phyloP scores from a whole-genome alignment of 2,888 invertebrate genomes.

The Conus canariensis region DNA sequence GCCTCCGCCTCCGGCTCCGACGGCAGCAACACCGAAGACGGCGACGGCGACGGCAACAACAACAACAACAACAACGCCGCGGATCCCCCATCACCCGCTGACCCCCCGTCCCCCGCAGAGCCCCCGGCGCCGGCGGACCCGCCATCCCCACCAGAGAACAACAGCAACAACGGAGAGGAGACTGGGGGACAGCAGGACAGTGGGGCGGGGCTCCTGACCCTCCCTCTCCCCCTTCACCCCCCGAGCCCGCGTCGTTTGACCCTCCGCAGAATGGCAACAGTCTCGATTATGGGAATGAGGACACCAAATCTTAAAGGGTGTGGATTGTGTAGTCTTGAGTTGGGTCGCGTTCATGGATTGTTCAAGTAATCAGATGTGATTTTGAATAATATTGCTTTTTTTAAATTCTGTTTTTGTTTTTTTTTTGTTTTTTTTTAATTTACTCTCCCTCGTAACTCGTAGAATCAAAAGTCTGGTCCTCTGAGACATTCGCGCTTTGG shows the following conservation, averaged over 20 bases:
- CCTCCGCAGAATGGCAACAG: neutral
- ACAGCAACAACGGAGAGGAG: neutral
- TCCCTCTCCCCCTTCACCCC: neutral
- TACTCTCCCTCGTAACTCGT: no score
- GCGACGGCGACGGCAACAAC: slow-evolving; percentile 7
- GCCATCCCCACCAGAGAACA: neutral
- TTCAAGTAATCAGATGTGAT: no score
- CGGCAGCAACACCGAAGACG: slow-evolving; percentile 3
- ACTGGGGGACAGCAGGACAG: slow-evolving; percentile 6
- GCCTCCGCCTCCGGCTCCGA: neutral
- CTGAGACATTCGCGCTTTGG: no score
- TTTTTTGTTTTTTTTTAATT: no score
- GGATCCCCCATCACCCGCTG: neutral
- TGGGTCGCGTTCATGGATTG: no score
- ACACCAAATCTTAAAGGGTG: neutral
- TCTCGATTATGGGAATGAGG: neutral
- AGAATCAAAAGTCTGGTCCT: no score
- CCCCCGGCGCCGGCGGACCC: neutral
- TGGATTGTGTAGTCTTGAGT: neutral
- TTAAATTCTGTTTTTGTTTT: no score
- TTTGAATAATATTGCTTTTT: no score
- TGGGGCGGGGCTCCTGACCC: neutral
- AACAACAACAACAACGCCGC: neutral
- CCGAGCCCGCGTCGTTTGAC: neutral
- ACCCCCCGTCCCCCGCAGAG: neutral